Base-by-base conservation (phyloP, 2,888 invertebrate species). In the Cyclophora albipunctata region DNA sequence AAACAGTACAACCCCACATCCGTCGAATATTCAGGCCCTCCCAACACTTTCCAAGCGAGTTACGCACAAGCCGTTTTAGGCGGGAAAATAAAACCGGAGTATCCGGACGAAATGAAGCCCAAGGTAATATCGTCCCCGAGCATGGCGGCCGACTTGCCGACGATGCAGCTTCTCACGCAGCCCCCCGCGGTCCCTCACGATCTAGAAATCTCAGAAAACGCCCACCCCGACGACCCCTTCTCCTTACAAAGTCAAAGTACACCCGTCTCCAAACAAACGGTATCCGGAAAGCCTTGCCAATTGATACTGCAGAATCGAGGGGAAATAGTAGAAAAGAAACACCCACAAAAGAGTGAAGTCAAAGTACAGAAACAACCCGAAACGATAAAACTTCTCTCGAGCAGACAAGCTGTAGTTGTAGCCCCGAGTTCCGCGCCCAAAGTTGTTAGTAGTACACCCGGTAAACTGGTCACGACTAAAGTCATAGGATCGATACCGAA, bases 31-130 rank as follows among this genome's bases (percentile, higher is more conserved):
- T 62, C 78, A 3, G 84, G 79, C 2, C 75, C 86, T 0, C 86
- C 86, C 3, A 81, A 81, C 51, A 78, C 84, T 7, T 89, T 88
- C 66, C 89, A 89, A 66, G 87, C 88, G 6, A 86, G 77, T 55
- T 89, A 88, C 59, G 85, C 88, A 46, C 86, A 89, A 63, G 77
- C 88, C 33, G 66, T 86, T 54, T 63, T 86, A 58, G 81, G 80
- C 35, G 69, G 62, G 51, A 84, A 84, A 67, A 66, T 67, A n/a
- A 84, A 84, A 57, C 54, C 70, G 2, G 85, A 87, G 42, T 82
- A 75, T 56, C 63, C 76, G 56, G 85, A 83, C 34, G 81, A 81
- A 43, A 62, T 78, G 34, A 85, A 81, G 58, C 64, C 75, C 3
- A 84, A 81, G 64, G 69, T 72, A n/a, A 58, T 78, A 51, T 67